phyloP scores from a whole-genome alignment of 2,888 invertebrate species.

The Masnerella sp. region DNA sequence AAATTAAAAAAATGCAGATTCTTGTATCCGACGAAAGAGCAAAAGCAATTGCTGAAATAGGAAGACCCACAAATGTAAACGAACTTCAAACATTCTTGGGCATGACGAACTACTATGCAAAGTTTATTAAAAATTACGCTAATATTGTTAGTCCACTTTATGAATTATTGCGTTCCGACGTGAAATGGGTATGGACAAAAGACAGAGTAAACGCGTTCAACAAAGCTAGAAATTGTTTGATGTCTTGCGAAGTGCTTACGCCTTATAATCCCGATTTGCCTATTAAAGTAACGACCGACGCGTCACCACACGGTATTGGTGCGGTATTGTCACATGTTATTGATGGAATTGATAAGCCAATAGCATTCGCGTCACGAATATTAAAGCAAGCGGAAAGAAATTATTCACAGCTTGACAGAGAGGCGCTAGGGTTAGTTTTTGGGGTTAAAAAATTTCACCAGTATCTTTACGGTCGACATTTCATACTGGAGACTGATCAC shows the following conservation, averaged over 20 bases:
- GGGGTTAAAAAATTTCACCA: constrained; percentile 13
- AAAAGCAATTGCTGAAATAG: constrained; percentile 39
- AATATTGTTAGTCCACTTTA: constrained; percentile 15
- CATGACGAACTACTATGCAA: constrained; percentile 30
- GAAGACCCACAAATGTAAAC: constrained; percentile 8
- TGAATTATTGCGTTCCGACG: neutral
- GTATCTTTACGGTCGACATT: neutral
- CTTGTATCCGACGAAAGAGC: constrained; percentile 34
- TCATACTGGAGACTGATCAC: neutral
- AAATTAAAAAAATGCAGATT: constrained; percentile 53
- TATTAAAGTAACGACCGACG: constrained; percentile 46
- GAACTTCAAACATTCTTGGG: constrained; percentile 30
- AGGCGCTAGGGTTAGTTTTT: constrained; percentile 32
- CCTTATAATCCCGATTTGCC: constrained; percentile 50
- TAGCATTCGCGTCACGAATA: constrained; percentile 66
- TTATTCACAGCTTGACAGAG: constrained; percentile 57
- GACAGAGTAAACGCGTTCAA: constrained; percentile 5
- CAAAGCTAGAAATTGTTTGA: constrained; percentile 15
- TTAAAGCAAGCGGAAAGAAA: constrained; percentile 61
- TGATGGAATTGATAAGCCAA: constrained; percentile 65
- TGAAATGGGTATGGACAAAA: constrained; percentile 8
- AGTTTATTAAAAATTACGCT: constrained; percentile 8
- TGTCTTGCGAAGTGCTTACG: constrained; percentile 12
- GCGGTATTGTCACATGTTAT: constrained; percentile 65
- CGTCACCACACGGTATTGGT: constrained; percentile 64